Percentiles rank a stretch among this genome's conserved stretches.
Conservation (phyloP, 2,888 invertebrate species). For the Hydriomena furcata region DNA sequence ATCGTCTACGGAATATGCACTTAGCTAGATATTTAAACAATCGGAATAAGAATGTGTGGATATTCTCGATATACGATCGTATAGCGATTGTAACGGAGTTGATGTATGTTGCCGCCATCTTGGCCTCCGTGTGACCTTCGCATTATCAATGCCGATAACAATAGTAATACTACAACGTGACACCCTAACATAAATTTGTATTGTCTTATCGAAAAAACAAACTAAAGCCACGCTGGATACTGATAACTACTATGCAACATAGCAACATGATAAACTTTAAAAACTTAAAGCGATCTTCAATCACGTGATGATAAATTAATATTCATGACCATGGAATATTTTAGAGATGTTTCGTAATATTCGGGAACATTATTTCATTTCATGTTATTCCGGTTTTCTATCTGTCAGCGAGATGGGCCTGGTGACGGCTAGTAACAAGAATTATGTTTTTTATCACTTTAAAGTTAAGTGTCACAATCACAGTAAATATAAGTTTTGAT, state of each 20-base stretch:
- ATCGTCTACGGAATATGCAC: slow-evolving; percentile 63
- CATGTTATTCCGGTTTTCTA: slow-evolving; percentile 42
- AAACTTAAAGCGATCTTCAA: slow-evolving; percentile 55
- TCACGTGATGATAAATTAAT: slow-evolving; percentile 29
- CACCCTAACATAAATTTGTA: slow-evolving; percentile 80
- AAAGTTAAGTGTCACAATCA: no score
- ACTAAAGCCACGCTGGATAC: slow-evolving; percentile 54
- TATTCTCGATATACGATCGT: slow-evolving; percentile 43
- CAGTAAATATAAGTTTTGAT: no score
- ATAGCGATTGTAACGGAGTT: slow-evolving; percentile 34
- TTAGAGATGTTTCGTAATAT: slow-evolving; percentile 28
- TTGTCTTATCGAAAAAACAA: slow-evolving; percentile 74
- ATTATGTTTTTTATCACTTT: slow-evolving; percentile 34
- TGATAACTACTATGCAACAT: slow-evolving; percentile 53
- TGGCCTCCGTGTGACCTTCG: slow-evolving; percentile 69
- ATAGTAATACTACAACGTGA: slow-evolving; percentile 71
- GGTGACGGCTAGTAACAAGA: slow-evolving; percentile 44
- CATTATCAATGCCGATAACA: slow-evolving; percentile 76
- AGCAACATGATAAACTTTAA: slow-evolving; percentile 68
- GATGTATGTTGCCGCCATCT: slow-evolving; percentile 50
- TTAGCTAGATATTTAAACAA: slow-evolving; percentile 63
- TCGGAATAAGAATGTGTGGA: slow-evolving; percentile 52
- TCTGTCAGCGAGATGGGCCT: slow-evolving; percentile 45
- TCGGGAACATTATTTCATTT: slow-evolving; percentile 20
- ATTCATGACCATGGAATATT: slow-evolving; percentile 34